Conservation (phyloP, 2,797 vertebrate species). For the Danionella dracula region DNA sequence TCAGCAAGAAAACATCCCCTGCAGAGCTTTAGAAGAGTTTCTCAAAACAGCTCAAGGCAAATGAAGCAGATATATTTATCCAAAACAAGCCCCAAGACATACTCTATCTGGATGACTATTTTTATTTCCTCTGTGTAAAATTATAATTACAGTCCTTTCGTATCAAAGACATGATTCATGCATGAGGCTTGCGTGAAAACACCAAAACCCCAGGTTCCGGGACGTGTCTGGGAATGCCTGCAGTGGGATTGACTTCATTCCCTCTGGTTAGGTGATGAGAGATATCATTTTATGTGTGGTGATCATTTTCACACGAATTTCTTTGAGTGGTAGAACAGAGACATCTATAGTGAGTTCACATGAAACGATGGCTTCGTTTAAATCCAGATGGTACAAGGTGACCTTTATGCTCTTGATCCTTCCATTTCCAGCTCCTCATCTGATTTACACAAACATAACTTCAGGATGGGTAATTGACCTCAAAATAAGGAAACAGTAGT, state of each 20-base stretch:
- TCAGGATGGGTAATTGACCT: neutral
- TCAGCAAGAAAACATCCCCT: too few relatives aligned
- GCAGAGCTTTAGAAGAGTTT: too few relatives aligned
- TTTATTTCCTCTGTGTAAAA: too few relatives aligned
- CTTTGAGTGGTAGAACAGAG: conserved; percentile 34
- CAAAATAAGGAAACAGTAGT: neutral
- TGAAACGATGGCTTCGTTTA: conserved; percentile 22
- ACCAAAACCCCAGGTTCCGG: conserved; percentile 55
- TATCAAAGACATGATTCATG: conserved; percentile 50
- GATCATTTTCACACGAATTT: conserved; percentile 38
- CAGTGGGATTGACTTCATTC: conserved; percentile 63
- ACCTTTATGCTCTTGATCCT: conserved; percentile 16
- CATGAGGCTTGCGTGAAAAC: conserved; percentile 47
- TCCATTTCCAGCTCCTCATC: conserved; percentile 36
- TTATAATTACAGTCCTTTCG: conserved; percentile 44
- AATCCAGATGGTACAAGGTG: conserved; percentile 17
- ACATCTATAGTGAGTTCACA: conserved; percentile 33
- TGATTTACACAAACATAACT: conserved; percentile 5
- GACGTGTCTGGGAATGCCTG: conserved; percentile 63
- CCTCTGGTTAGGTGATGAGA: conserved; percentile 51
- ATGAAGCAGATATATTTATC: conserved; percentile 18
- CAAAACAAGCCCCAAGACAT: neutral
- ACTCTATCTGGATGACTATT: too few relatives aligned
- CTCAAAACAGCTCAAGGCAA: too few relatives aligned
- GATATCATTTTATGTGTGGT: conserved; percentile 33